A percentile compares a stretch with the other conserved stretches of the same genome.
phyloP scores from a whole-genome alignment of 2,113 vertebrate species.

The Recurvirostra avosetta region DNA sequence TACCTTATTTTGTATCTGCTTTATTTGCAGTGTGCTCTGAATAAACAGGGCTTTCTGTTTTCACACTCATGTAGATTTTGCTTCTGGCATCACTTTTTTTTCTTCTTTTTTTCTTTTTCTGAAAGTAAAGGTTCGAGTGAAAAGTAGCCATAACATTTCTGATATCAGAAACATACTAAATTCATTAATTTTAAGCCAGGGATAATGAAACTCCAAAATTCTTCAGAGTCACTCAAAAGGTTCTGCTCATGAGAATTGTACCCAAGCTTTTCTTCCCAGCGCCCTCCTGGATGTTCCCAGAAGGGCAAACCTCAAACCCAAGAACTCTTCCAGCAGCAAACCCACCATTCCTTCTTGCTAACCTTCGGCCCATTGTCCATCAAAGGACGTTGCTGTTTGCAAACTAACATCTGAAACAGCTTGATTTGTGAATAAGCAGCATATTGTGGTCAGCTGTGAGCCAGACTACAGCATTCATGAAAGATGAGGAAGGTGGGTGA shows the following conservation, averaged over 20 bases:
- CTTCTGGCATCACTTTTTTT: not conserved
- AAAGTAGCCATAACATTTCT: not conserved
- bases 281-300: not conserved
- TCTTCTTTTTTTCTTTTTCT: not conserved
- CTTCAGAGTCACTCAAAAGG: not conserved
- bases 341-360: not conserved
- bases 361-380: not conserved
- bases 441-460: not conserved
- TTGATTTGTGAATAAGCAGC: not conserved
- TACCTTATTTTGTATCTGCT: not conserved
- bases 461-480: not conserved
- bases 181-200: not conserved
- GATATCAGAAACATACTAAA: not conserved
- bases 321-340: not conserved
- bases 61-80: not conserved
- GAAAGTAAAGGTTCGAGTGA: not conserved
- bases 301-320: not conserved
- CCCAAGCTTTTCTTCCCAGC: not conserved
- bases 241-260: not conserved
- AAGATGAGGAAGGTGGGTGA: conserved; percentile 9
- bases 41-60: not conserved
- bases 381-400: not conserved
- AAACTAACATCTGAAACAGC: not conserved
- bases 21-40: not conserved
- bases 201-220: not conserved